phyloP scores from a whole-genome alignment of 2,797 vertebrate genomes.

The Spinibarbus caldwelli region DNA sequence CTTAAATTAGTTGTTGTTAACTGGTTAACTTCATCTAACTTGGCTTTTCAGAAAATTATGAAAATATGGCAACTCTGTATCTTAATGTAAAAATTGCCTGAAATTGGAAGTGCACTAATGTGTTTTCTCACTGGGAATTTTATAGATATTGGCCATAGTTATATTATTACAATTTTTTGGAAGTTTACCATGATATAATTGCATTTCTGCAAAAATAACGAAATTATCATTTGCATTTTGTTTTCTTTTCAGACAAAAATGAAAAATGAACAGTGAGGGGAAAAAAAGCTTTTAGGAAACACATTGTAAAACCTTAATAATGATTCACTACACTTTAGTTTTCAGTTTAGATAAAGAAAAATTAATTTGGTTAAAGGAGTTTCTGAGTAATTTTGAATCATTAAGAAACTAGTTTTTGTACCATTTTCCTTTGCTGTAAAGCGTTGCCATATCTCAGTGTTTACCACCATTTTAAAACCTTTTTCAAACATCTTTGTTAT shows the following conservation, averaged over 20 bases:
- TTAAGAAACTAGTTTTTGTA: not conserved
- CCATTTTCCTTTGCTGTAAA: not conserved
- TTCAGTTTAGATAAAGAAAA: not conserved
- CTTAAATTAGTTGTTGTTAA: not conserved
- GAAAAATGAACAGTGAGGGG: not conserved
- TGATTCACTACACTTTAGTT: not conserved
- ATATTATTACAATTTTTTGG: not conserved
- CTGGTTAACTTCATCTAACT: not conserved
- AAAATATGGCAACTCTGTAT: not conserved
- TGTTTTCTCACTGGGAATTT: not conserved
- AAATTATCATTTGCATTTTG: not conserved
- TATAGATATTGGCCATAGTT: not conserved
- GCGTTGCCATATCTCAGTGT: not conserved
- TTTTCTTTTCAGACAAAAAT: not conserved
- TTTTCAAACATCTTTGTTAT: not conserved
- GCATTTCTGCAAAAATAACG: not conserved
- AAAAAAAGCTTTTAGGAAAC: not conserved
- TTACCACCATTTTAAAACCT: not conserved
- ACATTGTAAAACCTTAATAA: not conserved
- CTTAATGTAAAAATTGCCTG: not conserved
- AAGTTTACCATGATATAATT: not conserved
- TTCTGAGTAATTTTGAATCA: not conserved
- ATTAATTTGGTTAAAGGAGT: not conserved
- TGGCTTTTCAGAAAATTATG: not conserved
- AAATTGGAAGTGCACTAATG: conserved; percentile 1